Percentiles rank a stretch among this genome's conserved stretches.
Evolutionary conservation across 1,140 invertebrate species (phyloP).

Genomic region (Diabrotica virgifera): DNA sequence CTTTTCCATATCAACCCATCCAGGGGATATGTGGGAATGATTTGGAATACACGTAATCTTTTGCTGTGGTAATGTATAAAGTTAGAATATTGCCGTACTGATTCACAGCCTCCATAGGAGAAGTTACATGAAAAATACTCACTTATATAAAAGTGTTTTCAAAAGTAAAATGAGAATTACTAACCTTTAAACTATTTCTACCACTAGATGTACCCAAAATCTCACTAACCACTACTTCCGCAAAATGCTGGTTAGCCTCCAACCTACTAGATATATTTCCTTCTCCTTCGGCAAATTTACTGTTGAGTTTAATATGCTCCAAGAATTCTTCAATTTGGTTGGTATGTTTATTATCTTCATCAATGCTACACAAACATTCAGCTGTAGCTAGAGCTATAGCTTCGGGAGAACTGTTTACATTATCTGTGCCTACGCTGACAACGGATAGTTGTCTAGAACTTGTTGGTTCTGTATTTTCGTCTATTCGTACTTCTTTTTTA

Average conservation of each 20-base stretch:
- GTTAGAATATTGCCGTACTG: too few relatives aligned
- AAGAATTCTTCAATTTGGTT: slow-evolving; percentile 63
- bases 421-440: too few relatives aligned
- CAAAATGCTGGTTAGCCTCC: slow-evolving; percentile 51
- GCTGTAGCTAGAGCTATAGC: slow-evolving; percentile 57
- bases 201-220: slow-evolving; percentile 55
- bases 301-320: slow-evolving; percentile 50
- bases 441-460: too few relatives aligned
- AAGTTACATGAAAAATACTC: too few relatives aligned
- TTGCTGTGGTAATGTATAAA: too few relatives aligned
- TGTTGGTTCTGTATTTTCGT: neutral
- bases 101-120: too few relatives aligned
- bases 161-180: neutral
- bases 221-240: slow-evolving; percentile 55
- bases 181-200: slow-evolving; percentile 55
- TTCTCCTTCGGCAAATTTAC: slow-evolving; percentile 43
- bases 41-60: too few relatives aligned
- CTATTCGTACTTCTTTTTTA: slow-evolving; percentile 28
- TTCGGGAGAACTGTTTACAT: slow-evolving; percentile 28
- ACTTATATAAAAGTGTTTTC: slow-evolving; percentile 5
- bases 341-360: slow-evolving; percentile 72
- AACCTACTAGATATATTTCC: slow-evolving; percentile 49
- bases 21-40: too few relatives aligned
- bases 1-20: too few relatives aligned
- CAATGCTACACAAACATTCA: slow-evolving; percentile 73